phyloP scores from a whole-genome alignment of 1,140 invertebrate genomes.

The Ceratosolen fusciceps region DNA sequence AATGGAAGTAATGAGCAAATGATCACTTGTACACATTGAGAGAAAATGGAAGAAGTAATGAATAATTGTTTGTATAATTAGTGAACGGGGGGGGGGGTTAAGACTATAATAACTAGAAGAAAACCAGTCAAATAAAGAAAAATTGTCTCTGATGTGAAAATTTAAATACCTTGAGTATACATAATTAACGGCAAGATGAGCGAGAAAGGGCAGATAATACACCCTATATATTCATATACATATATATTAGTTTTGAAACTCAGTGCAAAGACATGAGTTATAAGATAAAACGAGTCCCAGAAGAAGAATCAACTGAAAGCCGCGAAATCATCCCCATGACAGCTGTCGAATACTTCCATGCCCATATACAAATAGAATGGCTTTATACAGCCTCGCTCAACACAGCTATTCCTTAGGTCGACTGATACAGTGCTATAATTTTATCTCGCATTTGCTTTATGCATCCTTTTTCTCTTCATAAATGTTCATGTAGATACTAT shows the following conservation, averaged over 20 bases:
- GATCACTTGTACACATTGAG: too few relatives aligned
- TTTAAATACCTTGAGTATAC: neutral
- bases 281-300: neutral
- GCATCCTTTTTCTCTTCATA: neutral
- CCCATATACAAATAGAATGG: conserved; percentile 38
- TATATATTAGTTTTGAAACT: neutral
- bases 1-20: too few relatives aligned
- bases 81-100: too few relatives aligned
- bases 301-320: neutral
- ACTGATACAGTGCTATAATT: neutral
- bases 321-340: neutral
- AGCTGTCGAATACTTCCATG: conserved; percentile 30
- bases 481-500: neutral
- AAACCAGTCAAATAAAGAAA: conserved; percentile 12
- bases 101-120: neutral
- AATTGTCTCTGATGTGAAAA: neutral
- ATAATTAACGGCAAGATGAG: neutral
- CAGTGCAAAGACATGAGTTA: neutral
- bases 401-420: neutral
- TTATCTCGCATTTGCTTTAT: conserved; percentile 5
- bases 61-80: too few relatives aligned
- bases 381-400: neutral
- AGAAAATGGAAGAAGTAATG: too few relatives aligned
- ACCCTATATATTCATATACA: neutral
- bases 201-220: neutral